Evolutionary conservation across 2,888 invertebrate species (phyloP).

Genomic region (Cephus runcator): DNA sequence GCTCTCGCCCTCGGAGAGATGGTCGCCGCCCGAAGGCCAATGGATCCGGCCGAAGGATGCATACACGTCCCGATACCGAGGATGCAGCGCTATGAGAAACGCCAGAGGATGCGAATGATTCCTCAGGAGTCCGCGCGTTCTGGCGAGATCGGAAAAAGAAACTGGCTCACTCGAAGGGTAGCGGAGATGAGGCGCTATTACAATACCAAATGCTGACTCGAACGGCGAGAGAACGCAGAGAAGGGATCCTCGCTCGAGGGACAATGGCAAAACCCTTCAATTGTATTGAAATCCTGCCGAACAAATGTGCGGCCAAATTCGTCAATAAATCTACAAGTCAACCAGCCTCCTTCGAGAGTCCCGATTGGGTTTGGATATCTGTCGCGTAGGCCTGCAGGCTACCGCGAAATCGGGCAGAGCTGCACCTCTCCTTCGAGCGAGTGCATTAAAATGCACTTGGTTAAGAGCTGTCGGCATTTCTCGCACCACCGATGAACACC

Average conservation of each 20-base stretch:
- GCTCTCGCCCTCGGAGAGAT: not conserved
- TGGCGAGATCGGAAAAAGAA: conserved; percentile 3
- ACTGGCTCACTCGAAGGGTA: conserved; percentile 5
- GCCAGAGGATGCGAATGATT: not conserved
- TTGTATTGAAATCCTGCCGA: conserved; percentile 57
- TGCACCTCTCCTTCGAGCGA: not conserved
- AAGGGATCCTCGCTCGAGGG: conserved; percentile 30
- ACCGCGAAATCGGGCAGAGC: not conserved
- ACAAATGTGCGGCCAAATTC: conserved; percentile 59
- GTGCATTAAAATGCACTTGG: conserved; percentile 32
- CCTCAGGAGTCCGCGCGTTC: not conserved
- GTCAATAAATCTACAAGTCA: conserved; percentile 60
- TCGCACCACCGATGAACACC: conserved; percentile 35
- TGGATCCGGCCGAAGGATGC: conserved; percentile 23
- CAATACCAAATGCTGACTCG: conserved; percentile 49
- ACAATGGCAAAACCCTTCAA: conserved; percentile 55
- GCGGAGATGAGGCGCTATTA: conserved; percentile 41
- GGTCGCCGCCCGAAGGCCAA: conserved; percentile 18
- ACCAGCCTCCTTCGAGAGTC: conserved; percentile 27
- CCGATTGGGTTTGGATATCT: not conserved
- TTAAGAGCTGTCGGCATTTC: conserved; percentile 18
- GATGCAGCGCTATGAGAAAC: not conserved
- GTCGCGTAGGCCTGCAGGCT: not conserved
- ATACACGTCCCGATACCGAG: conserved; percentile 16
- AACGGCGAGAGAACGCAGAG: not conserved